These are phyloP conservation scores for Drosophila rellima DNA, from an alignment of 2,888 invertebrate species.

Conservation along the genomic window DNA sequence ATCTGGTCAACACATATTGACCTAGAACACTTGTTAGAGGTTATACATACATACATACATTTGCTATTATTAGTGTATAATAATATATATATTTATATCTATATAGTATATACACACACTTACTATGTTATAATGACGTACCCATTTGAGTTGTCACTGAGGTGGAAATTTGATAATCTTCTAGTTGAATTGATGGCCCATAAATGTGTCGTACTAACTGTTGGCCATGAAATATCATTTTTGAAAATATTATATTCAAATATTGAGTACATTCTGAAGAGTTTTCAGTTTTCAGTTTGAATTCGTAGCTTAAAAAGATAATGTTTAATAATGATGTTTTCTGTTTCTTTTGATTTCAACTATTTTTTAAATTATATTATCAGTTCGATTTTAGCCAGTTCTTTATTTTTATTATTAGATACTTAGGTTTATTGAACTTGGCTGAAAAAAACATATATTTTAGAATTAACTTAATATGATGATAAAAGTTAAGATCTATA, in stretches of 20 bases:
- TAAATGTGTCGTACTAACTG: conserved; percentile 34
- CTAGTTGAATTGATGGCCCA: conserved; percentile 42
- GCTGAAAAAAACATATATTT: too few species aligned
- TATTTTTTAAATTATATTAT: too few species aligned
- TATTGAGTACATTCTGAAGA: background rate
- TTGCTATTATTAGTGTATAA: conserved; percentile 60
- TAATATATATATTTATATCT: conserved; percentile 10
- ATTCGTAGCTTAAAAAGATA: too few species aligned
- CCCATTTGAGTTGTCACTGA: conserved; percentile 25
- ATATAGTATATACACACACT: conserved; percentile 14
- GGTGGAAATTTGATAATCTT: conserved; percentile 51
- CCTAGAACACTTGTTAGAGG: conserved; percentile 73
- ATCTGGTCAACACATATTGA: conserved; percentile 53
- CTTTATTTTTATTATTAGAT: background rate
- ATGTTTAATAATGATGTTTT: too few species aligned
- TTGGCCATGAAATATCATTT: conserved; percentile 4
- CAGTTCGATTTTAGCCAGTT: too few species aligned
- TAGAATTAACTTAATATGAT: too few species aligned
- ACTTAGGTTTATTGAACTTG: background rate
- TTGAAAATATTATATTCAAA: background rate
- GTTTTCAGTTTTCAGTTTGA: background rate
- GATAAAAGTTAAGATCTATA: too few species aligned
- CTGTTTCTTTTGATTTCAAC: too few species aligned
- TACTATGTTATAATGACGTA: conserved; percentile 33
- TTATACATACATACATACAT: too few species aligned